These are phyloP conservation scores for Macrostomum cliftonense DNA, from an alignment of 2,888 invertebrate species.

Conservation along the genomic window DNA sequence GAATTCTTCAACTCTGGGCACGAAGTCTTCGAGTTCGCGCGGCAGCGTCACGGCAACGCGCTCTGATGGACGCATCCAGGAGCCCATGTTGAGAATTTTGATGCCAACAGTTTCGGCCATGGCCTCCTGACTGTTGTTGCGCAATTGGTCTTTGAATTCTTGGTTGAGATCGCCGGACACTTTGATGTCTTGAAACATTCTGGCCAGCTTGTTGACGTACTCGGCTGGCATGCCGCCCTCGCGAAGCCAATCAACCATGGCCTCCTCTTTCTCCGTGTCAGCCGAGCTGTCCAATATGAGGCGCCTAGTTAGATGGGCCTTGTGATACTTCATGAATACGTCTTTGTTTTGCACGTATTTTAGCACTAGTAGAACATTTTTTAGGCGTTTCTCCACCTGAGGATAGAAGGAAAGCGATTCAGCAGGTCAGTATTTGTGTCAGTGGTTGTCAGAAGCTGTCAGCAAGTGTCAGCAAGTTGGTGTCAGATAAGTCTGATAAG, in stretches of 20 bases:
- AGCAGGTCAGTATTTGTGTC: slow-evolving; percentile 20
- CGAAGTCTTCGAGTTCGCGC: slow-evolving; percentile 88
- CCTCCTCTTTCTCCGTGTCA: slow-evolving; percentile 96
- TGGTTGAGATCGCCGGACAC: slow-evolving; percentile 85
- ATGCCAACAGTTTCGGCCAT: slow-evolving; percentile 61
- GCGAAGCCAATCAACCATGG: slow-evolving; percentile 80
- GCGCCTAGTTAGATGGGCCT: slow-evolving; percentile 81
- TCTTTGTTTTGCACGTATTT: slow-evolving; percentile 99
- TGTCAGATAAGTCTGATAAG: no score
- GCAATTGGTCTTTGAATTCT: slow-evolving; percentile 55
- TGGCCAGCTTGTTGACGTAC: slow-evolving; percentile 85
- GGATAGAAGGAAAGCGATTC: no score
- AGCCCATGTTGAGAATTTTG: slow-evolving; percentile 92
- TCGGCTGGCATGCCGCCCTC: slow-evolving; percentile 99
- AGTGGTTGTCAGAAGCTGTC: not conserved
- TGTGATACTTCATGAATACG: slow-evolving; percentile 98
- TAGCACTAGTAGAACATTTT: slow-evolving; percentile 54
- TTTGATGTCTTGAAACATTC: slow-evolving; percentile 86
- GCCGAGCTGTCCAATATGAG: slow-evolving; percentile 91
- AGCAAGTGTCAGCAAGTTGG: no score
- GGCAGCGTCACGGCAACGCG: slow-evolving; percentile 84
- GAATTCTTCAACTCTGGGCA: slow-evolving; percentile 78
- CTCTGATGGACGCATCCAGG: slow-evolving; percentile 82
- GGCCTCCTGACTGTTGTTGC: slow-evolving; percentile 49
- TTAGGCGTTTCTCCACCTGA: slow-evolving; percentile 6